phyloP scores from a whole-genome alignment of 64 coral and sea anemone genomes.

The Porites lutea region DNA sequence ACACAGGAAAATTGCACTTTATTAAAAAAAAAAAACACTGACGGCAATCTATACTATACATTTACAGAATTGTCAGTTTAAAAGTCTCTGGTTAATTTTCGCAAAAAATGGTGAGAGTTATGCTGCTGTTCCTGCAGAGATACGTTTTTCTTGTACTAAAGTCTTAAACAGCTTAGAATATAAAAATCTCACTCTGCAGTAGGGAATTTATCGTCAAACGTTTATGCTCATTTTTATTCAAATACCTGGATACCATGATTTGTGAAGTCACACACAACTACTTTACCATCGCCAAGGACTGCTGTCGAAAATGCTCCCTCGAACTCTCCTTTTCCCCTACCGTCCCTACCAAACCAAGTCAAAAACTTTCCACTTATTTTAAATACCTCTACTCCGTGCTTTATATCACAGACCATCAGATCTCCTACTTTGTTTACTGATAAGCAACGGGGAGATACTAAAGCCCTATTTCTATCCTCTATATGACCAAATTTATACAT shows the following conservation, averaged over 20 bases:
- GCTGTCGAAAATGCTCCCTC: slow-evolving; percentile 31
- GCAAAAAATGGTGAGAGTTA: no score
- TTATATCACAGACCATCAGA: slow-evolving; percentile 56
- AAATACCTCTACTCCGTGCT: slow-evolving; percentile 58
- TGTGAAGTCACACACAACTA: slow-evolving; percentile 58
- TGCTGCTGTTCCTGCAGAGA: no score
- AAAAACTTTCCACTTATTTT: slow-evolving; percentile 57
- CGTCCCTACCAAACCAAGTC: slow-evolving; percentile 40
- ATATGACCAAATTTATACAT: slow-evolving; percentile 16
- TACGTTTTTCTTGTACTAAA: no score
- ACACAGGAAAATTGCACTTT: no score
- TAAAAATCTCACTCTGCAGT: no score
- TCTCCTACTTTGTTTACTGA: slow-evolving; percentile 40
- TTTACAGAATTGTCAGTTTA: no score
- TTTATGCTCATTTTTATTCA: no score
- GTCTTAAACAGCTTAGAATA: no score
- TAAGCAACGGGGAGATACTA: slow-evolving; percentile 37
- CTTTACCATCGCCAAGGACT: slow-evolving; percentile 41
- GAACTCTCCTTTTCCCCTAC: slow-evolving; percentile 39
- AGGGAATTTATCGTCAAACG: no score
- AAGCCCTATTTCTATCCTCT: slow-evolving; percentile 21
- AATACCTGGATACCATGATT: slow-evolving; percentile 57
- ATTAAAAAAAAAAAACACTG: no score
- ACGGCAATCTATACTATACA: no score
- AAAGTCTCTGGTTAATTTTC: no score